A percentile compares a stretch with the other conserved stretches of the same genome.
phyloP scores from a whole-genome alignment of 2,113 vertebrate genomes.

The Cichladusa arquata region DNA sequence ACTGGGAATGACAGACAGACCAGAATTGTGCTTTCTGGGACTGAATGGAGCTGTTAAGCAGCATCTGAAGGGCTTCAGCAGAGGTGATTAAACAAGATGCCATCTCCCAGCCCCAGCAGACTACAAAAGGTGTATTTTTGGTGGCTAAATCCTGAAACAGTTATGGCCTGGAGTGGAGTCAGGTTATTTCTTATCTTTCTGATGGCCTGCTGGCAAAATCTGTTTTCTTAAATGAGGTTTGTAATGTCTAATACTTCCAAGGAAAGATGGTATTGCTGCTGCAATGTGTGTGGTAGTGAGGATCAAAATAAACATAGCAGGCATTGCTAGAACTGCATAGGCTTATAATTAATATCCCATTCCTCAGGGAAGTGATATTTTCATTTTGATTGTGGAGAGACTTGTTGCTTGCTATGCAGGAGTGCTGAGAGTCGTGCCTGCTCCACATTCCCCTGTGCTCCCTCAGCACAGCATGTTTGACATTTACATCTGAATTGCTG shows the following conservation, averaged over 20 bases:
- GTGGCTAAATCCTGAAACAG: conserved; percentile 33
- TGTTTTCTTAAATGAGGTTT: not conserved
- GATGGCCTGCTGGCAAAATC: not conserved
- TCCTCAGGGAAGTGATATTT: conserved; percentile 26
- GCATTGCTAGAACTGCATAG: not conserved
- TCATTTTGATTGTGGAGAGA: not conserved
- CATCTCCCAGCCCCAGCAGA: not conserved
- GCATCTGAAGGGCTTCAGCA: conserved; percentile 28
- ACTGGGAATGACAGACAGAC: conserved; percentile 10
- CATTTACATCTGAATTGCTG: not conserved
- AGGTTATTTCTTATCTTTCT: conserved; percentile 8
- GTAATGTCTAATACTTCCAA: conserved; percentile 7
- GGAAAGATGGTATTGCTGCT: not conserved
- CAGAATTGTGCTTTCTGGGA: not conserved
- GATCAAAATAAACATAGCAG: conserved; percentile 40
- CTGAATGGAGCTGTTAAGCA: conserved; percentile 39
- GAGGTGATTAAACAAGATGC: conserved; percentile 48
- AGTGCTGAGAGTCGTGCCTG: not conserved
- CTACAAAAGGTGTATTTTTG: conserved; percentile 10
- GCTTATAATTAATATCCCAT: conserved; percentile 1
- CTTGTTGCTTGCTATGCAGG: not conserved
- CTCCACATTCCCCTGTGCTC: not conserved
- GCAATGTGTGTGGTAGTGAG: not conserved
- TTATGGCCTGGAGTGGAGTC: not conserved
- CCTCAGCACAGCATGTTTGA: not conserved